These are phyloP conservation scores for Colletes gigas DNA, from an alignment of 1,140 invertebrate genomes.

Conservation along the genomic window DNA sequence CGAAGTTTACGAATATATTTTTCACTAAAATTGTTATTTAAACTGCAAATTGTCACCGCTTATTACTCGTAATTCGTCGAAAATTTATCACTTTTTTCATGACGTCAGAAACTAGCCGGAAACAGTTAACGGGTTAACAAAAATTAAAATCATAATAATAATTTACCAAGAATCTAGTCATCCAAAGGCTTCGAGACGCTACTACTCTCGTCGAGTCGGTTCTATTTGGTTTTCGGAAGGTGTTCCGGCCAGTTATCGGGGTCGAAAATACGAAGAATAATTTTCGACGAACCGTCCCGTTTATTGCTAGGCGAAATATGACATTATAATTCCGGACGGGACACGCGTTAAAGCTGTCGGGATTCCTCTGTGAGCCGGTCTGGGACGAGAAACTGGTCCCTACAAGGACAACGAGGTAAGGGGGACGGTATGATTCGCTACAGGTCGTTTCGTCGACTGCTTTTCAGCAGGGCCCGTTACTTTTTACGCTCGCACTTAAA, in stretches of 20 bases:
- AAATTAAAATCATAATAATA: no score
- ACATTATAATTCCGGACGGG: constrained; percentile 24
- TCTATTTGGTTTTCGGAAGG: neutral
- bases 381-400: constrained; percentile 58
- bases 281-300: neutral
- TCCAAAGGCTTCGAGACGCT: no score
- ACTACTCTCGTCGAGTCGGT: no score
- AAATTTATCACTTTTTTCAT: no score
- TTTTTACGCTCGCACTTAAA: constrained; percentile 68
- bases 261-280: neutral
- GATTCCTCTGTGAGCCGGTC: constrained; percentile 29
- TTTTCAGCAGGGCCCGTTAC: constrained; percentile 70
- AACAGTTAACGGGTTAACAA: no score
- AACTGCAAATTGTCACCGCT: no score
- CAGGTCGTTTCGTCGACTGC: constrained; percentile 56
- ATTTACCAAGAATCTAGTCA: no score
- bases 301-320: constrained; percentile 5
- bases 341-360: constrained; percentile 22
- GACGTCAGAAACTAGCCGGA: no score
- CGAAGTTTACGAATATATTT: no score
- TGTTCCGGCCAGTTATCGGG: neutral
- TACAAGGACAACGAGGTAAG: constrained; percentile 74
- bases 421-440: constrained; percentile 64
- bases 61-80: no score
- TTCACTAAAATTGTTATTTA: no score